Evolutionary conservation across 2,888 invertebrate genomes (phyloP), one percentile per base, ranked within the genome.

Genomic region (Heteromurus nitidus): DNA sequence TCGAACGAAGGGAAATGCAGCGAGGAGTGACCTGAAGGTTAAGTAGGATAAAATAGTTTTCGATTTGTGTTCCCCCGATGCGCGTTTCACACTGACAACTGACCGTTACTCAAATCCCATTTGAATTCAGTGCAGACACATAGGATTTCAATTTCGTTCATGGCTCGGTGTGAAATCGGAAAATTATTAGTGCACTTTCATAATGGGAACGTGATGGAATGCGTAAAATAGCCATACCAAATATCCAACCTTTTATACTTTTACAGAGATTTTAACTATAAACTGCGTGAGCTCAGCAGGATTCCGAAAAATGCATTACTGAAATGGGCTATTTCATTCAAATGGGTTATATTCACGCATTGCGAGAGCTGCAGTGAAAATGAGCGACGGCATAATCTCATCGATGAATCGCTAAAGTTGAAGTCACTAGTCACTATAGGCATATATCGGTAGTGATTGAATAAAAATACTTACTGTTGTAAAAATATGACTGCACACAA

Each of bases 101-200:
- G 28, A 50, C 50, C 16, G 22, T 58, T n/a, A n/a, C n/a, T 18
- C 50, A 18, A 18, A 50, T 50, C 50, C 3, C 50, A 50, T 50
- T 50, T 5, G 5, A 50, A 50, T 50, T 16, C 50, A 50, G n/a
- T 11, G 5, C n/a, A 18, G 50, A 50, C n/a, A 36, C 13, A n/a
- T n/a, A n/a, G 22, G n/a, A n/a, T 64, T 64, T 64, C 36, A 30
- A 20, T 50, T n/a, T 64, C 36, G 22, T 36, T 36, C 60, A 1
- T 28, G 11, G 13, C 60, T 60, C 26, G 26, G 31, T 42, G 44
- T 72, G 72, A 72, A 72, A 72, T 44, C 44, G 22, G 42, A 60
- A 67, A 72, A 58, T 72, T 72, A 60, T 58, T 72, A 24, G 53
- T 55, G 22, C 69, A 60, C n/a, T 60, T 60, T 72, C 36, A 18